phyloP scores from a whole-genome alignment of 37 sponge, comb jelly and placozoan genomes.

The Haliclona indistincta region DNA sequence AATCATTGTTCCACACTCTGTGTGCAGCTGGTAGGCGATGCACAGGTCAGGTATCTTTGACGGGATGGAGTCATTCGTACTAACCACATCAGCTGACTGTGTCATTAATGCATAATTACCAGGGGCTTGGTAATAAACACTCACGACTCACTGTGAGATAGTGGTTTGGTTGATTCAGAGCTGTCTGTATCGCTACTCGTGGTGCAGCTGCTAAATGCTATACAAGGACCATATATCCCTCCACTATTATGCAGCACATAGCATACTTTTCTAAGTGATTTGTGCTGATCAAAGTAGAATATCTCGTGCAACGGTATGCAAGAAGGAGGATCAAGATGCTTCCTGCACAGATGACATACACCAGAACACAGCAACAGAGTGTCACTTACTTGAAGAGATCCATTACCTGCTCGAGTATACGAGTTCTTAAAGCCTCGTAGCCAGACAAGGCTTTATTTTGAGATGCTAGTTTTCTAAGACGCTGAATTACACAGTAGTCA shows the following conservation, averaged over 20 bases:
- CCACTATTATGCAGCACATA: neutral
- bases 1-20: slow-evolving; percentile 87
- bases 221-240: too few species aligned
- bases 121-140: too few species aligned
- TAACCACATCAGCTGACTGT: slow-evolving; percentile 18
- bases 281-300: slow-evolving; percentile 52
- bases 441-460: slow-evolving; percentile 27
- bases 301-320: slow-evolving; percentile 54
- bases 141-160: slow-evolving; percentile 67
- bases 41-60: slow-evolving; percentile 76
- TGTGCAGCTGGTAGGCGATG: slow-evolving; percentile 69
- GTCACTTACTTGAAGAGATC: slow-evolving; percentile 30
- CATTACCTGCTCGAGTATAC: slow-evolving; percentile 34
- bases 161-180: slow-evolving; percentile 41
- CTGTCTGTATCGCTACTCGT: slow-evolving; percentile 44
- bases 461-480: slow-evolving; percentile 31
- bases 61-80: neutral
- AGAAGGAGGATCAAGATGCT: slow-evolving; percentile 9
- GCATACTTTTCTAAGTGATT: slow-evolving; percentile 46
- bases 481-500: slow-evolving; percentile 20
- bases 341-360: slow-evolving; percentile 2
- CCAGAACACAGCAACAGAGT: neutral
- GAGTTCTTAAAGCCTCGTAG: slow-evolving; percentile 14
- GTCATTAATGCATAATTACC: too few species aligned
- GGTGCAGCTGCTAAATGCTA: slow-evolving; percentile 49